Evolutionary conservation across 2,888 invertebrate species (phyloP), one percentile per base, ranked within the genome.

Genomic region (Rhaphigaster nebulosa): DNA sequence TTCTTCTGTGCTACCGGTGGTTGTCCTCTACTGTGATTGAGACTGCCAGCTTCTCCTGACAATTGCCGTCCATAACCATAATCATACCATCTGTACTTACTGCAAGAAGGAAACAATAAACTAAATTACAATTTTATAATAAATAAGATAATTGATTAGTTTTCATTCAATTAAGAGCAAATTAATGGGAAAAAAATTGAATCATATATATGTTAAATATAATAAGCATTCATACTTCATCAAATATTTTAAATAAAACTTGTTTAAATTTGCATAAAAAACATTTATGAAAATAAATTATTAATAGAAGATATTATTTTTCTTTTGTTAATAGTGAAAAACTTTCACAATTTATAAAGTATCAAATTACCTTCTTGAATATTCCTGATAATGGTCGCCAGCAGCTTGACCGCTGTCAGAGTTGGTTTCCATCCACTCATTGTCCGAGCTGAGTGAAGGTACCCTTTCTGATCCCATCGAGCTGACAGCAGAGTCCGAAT

Each of bases 381-480:
- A 90, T 8, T 90, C 90, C 87, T 90, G 96, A 92, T 95, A 95
- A 92, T 95, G 95, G 92, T 95, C 95, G 0, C 84, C 84, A 91
- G 95, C 94, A n/a, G 95, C 95, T 92, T 96, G 95, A 90, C 95
- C 95, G 0, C 97, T 97, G 93, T 98, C 98, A 89, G 97, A 97
- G 54, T 97, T 97, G 76, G 95, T 95, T 93, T 98, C 98, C 93
- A 97, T 97, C 98, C 98, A 98, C 93, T 98, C 98, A 5, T 97
- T 97, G 93, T 98, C 98, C 1, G 98, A 98, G 2, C 98, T 97
- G 3, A 98, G 94, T 0, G 97, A 97, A 6, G 97, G 97, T 20
- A 98, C 97, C 26, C 98, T 95, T 93, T 98, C 98, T 3, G 98
- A 98, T 6, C 98, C 98, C 97, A 98, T 97, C 3, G 98, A 98